Percentiles rank a stretch among this genome's conserved stretches.
These are phyloP conservation scores for Argyresthia albistria DNA, from an alignment of 2,888 invertebrate species.

Conservation along the genomic window DNA sequence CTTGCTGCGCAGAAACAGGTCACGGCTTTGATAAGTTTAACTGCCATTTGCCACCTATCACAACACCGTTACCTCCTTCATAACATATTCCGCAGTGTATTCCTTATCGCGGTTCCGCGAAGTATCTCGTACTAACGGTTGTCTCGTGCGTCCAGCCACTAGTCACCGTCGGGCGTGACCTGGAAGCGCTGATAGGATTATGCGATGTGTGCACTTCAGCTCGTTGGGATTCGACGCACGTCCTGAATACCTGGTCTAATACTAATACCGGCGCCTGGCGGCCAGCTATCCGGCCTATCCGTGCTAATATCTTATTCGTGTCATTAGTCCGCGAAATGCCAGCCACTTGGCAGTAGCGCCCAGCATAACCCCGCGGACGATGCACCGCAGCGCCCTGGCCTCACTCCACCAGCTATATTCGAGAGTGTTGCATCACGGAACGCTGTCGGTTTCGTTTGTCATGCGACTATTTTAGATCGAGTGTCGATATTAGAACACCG, in stretches of 20 bases:
- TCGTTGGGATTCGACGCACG: slow-evolving; percentile 42
- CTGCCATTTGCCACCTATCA: neutral
- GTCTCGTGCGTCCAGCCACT: slow-evolving; percentile 14
- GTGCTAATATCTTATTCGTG: slow-evolving; percentile 70
- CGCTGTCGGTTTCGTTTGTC: slow-evolving; percentile 70
- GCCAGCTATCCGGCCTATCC: slow-evolving; percentile 56
- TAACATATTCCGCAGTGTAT: neutral
- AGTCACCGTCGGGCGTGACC: slow-evolving; percentile 4
- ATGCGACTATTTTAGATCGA: slow-evolving; percentile 62
- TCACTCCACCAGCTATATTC: slow-evolving; percentile 48
- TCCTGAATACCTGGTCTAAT: slow-evolving; percentile 44
- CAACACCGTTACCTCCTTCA: neutral
- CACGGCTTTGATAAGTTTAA: too few species aligned
- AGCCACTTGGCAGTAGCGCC: slow-evolving; percentile 56
- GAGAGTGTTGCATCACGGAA: slow-evolving; percentile 65
- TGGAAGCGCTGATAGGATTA: slow-evolving; percentile 4
- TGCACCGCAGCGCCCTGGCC: slow-evolving; percentile 61
- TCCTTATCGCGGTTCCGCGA: neutral
- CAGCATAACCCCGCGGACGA: slow-evolving; percentile 51
- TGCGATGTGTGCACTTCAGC: neutral
- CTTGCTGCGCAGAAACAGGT: too few species aligned
- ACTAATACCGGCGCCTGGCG: slow-evolving; percentile 34
- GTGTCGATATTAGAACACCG: slow-evolving; percentile 67
- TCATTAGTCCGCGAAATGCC: slow-evolving; percentile 68
- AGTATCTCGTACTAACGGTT: slow-evolving; percentile 23